These are phyloP conservation scores for Galerucella calmariensis DNA, from an alignment of 2,888 invertebrate species.

Conservation along the genomic window DNA sequence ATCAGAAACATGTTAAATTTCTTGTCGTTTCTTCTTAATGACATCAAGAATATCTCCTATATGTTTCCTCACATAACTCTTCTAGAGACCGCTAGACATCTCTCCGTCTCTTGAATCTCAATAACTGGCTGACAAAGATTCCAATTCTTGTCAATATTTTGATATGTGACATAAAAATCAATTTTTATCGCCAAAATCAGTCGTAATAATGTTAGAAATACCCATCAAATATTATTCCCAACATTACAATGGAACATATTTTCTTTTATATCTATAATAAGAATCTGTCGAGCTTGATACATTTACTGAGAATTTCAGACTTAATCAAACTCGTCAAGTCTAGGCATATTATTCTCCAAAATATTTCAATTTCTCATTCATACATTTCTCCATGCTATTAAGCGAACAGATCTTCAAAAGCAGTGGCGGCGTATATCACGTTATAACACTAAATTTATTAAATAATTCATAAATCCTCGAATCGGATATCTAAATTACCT, in stretches of 20 bases:
- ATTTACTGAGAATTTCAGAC: constrained; percentile 21
- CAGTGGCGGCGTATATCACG: not conserved
- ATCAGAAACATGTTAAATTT: no score
- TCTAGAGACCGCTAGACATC: no score
- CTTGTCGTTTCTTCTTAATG: no score
- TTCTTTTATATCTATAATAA: constrained; percentile 15
- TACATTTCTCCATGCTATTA: constrained; percentile 19
- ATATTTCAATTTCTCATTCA: constrained; percentile 30
- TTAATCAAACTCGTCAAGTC: constrained; percentile 16
- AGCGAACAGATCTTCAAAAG: constrained; percentile 8
- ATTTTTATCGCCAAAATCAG: not conserved
- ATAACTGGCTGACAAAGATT: no score
- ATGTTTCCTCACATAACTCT: no score
- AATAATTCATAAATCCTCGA: no score
- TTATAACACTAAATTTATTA: not conserved
- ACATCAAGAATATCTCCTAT: no score
- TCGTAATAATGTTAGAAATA: not conserved
- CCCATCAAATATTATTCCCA: constrained; percentile 5
- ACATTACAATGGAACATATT: constrained; percentile 9
- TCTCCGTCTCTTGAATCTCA: no score
- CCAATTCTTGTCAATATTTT: no score
- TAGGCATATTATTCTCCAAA: constrained; percentile 4
- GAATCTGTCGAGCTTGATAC: constrained; percentile 19
- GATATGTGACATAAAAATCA: no score
- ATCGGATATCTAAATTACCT: no score